Percentiles rank a stretch among this genome's conserved stretches.
Conservation (phyloP, 2,888 invertebrate species). For the Venustoraphidia nigricollis region DNA sequence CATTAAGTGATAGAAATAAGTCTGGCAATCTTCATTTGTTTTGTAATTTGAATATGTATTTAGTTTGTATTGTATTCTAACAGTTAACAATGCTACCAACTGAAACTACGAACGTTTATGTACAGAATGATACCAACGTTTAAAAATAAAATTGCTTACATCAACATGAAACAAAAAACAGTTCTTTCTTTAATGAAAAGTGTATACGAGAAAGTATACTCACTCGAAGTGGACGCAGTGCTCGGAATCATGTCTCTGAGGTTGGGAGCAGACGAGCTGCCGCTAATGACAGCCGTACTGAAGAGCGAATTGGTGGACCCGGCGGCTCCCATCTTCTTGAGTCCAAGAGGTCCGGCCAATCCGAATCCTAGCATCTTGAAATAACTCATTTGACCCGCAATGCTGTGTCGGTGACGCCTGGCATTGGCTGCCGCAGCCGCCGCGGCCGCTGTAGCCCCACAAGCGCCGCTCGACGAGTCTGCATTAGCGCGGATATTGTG, state of each 20-base stretch:
- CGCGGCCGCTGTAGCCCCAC: conserved; percentile 9
- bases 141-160: too few species aligned
- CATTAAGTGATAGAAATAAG: too few species aligned
- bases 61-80: too few species aligned
- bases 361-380: conserved; percentile 78
- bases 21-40: too few species aligned
- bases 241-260: conserved; percentile 75
- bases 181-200: too few species aligned
- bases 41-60: too few species aligned
- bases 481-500: conserved; percentile 1
- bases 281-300: conserved; percentile 92
- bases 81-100: too few species aligned
- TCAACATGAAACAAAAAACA: too few species aligned
- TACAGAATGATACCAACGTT: too few species aligned
- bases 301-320: conserved; percentile 74
- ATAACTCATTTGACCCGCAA: conserved; percentile 90
- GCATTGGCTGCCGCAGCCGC: conserved; percentile 24
- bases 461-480: conserved; percentile 4
- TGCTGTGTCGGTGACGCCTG: conserved; percentile 88
- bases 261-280: conserved; percentile 84
- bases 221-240: conserved; percentile 58
- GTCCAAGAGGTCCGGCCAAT: conserved; percentile 35
- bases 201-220: conserved; percentile 22
- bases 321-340: conserved; percentile 43
- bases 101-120: too few species aligned